phyloP scores from a whole-genome alignment of 1,140 invertebrate genomes.

The Scaptomyza graminum region DNA sequence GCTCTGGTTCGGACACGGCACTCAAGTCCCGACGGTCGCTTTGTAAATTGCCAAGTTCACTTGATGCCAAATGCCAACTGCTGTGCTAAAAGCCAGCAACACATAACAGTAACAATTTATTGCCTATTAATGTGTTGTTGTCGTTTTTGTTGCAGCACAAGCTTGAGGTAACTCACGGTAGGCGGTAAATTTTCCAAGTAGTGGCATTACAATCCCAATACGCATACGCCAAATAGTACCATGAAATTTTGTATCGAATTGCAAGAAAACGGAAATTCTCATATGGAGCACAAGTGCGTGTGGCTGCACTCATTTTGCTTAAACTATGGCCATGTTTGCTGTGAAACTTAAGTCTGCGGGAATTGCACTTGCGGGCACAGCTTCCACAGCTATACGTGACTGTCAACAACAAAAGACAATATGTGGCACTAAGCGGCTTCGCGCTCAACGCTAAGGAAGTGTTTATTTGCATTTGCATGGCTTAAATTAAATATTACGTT shows the following conservation, averaged over 20 bases:
- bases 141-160: conserved; percentile 20
- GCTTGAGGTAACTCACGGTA: conserved; percentile 57
- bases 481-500: conserved; percentile 4
- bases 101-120: conserved; percentile 83
- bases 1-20: conserved; percentile 9
- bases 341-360: conserved; percentile 60
- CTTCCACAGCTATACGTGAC: conserved; percentile 13
- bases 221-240: conserved; percentile 39
- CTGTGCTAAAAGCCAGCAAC: conserved; percentile 77
- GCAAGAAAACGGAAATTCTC: conserved; percentile 1
- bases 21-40: conserved; percentile 48
- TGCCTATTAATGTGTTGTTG: conserved; percentile 74
- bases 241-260: conserved; percentile 13
- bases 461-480: conserved; percentile 56
- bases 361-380: conserved; percentile 62
- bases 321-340: conserved; percentile 58
- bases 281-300: background rate
- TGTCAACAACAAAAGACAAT: conserved; percentile 31
- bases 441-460: conserved; percentile 46
- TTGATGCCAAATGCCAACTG: conserved; percentile 68
- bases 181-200: conserved; percentile 32
- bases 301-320: conserved; percentile 41
- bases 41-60: conserved; percentile 37
- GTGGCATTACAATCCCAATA: conserved; percentile 39
- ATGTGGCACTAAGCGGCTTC: conserved; percentile 14